Percentiles rank a stretch among this genome's conserved stretches.
Evolutionary conservation across 2,113 vertebrate species (phyloP).

Genomic region (Microcebus murinus): DNA sequence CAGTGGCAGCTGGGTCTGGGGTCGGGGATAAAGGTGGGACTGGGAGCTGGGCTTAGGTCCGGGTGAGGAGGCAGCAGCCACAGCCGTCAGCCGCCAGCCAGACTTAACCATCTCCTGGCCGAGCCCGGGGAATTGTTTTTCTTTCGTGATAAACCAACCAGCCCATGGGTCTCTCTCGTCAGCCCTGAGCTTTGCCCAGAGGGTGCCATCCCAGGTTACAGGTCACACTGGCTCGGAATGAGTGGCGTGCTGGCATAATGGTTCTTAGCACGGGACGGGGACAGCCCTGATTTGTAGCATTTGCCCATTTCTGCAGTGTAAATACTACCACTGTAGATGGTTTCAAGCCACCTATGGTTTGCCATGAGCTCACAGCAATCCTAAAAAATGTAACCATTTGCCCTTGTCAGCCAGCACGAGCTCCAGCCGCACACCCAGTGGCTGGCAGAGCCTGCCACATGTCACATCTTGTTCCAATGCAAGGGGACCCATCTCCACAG

Average conservation of each 20-base stretch:
- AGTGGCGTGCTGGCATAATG: accelerated
- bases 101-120: not conserved
- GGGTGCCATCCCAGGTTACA: not conserved
- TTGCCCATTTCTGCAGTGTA: not conserved
- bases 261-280: not conserved
- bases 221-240: accelerated
- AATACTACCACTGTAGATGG: not conserved
- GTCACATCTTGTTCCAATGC: accelerated
- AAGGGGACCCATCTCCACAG: not conserved
- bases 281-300: not conserved
- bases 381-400: not conserved
- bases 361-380: accelerated
- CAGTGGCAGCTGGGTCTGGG: not conserved
- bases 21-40: too few species aligned
- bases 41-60: not conserved
- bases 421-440: not conserved
- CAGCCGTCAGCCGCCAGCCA: not conserved
- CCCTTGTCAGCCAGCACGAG: accelerated
- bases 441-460: not conserved
- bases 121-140: not conserved
- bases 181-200: not conserved
- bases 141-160: not conserved
- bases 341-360: not conserved
- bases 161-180: not conserved
- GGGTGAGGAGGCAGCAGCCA: not conserved